Percentiles rank a stretch among this genome's conserved stretches.
phyloP scores from a whole-genome alignment of 2,888 invertebrate genomes.

The Charanyca ferruginea region DNA sequence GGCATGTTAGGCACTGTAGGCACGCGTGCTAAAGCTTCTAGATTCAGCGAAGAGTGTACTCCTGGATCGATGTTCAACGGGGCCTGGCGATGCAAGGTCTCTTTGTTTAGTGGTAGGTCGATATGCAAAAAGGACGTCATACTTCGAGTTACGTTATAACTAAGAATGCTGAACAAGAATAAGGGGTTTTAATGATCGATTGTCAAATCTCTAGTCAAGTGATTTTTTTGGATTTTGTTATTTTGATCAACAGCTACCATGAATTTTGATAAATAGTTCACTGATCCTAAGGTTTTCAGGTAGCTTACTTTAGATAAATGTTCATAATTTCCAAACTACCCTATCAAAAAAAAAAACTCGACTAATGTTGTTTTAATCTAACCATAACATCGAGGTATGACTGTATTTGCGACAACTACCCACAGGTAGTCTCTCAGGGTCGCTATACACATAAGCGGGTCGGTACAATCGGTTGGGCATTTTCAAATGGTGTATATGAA shows the following conservation, averaged over 20 bases:
- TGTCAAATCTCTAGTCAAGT: neutral
- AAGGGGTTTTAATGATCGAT: slow-evolving; percentile 4
- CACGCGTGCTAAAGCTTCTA: slow-evolving; percentile 92
- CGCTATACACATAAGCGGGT: too few species aligned
- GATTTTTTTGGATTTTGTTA: neutral
- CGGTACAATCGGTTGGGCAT: too few species aligned
- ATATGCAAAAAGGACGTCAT: slow-evolving; percentile 21
- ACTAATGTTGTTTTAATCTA: slow-evolving; percentile 1
- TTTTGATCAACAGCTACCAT: neutral
- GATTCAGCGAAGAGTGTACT: slow-evolving; percentile 97
- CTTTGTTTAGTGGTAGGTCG: slow-evolving; percentile 62
- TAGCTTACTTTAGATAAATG: slow-evolving; percentile 1
- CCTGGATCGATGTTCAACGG: slow-evolving; percentile 98
- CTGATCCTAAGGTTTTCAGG: too few species aligned
- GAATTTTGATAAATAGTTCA: neutral
- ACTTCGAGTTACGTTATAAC: slow-evolving; percentile 35
- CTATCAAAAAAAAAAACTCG: neutral
- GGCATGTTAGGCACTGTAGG: slow-evolving; percentile 94
- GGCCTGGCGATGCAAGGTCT: slow-evolving; percentile 78
- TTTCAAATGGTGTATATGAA: too few species aligned
- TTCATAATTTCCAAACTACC: neutral
- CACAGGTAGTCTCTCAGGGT: slow-evolving; percentile 12
- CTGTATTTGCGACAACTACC: slow-evolving; percentile 45
- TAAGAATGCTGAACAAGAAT: too few species aligned
- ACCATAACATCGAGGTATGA: slow-evolving; percentile 42